phyloP scores from a whole-genome alignment of 1,140 invertebrate species.

The Heliconius hewitsoni region DNA sequence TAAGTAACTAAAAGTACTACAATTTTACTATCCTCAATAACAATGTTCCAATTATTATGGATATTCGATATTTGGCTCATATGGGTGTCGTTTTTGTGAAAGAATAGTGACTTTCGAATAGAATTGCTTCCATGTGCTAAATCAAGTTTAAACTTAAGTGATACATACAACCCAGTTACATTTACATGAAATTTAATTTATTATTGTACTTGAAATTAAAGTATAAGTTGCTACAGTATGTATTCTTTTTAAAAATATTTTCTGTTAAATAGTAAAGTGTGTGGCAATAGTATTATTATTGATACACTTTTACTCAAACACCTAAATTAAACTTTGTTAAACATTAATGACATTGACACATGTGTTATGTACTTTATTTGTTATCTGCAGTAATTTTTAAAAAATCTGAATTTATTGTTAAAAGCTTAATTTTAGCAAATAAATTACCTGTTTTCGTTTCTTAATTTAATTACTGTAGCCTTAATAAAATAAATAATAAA shows the following conservation, averaged over 20 bases:
- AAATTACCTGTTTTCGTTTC: background rate
- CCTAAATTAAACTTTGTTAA: background rate
- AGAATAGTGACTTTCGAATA: background rate
- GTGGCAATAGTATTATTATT: conserved; percentile 24
- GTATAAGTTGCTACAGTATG: too few species aligned
- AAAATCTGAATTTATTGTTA: background rate
- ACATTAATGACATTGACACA: background rate
- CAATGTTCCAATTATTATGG: background rate
- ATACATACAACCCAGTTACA: conserved; percentile 18
- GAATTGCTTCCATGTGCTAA: conserved; percentile 17
- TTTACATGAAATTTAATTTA: conserved; percentile 31
- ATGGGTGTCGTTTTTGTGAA: background rate
- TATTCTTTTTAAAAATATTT: background rate
- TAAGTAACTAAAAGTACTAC: background rate
- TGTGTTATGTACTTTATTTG: background rate
- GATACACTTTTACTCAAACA: conserved; percentile 3
- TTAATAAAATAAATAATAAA: too few species aligned
- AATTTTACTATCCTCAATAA: background rate
- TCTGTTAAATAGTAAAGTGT: background rate
- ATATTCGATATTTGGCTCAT: background rate
- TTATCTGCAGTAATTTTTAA: background rate
- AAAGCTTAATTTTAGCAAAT: background rate
- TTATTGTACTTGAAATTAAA: background rate
- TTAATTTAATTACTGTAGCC: background rate
- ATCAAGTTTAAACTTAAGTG: conserved; percentile 1